phyloP scores from a whole-genome alignment of 2,888 invertebrate species.

The Phengaris arion region DNA sequence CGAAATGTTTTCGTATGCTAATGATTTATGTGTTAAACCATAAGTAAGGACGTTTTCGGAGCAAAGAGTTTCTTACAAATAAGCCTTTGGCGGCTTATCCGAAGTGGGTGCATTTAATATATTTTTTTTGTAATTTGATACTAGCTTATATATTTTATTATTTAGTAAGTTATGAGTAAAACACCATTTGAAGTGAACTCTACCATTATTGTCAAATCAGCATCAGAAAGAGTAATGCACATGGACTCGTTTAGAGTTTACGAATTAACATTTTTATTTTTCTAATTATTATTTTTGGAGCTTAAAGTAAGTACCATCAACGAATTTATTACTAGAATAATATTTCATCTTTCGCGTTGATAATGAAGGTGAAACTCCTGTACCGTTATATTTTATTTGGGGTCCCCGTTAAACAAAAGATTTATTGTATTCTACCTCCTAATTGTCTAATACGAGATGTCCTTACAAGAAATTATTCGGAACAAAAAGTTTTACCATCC shows the following conservation, averaged over 20 bases:
- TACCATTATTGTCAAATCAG: not conserved
- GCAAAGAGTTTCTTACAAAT: conserved; percentile 51
- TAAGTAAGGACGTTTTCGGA: conserved; percentile 63
- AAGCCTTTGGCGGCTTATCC: conserved; percentile 53
- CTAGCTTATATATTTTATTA: not conserved
- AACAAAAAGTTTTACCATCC: conserved; percentile 25
- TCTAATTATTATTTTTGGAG: not conserved
- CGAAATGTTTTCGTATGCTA: conserved; percentile 78
- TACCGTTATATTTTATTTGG: conserved; percentile 27
- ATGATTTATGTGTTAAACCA: conserved; percentile 76
- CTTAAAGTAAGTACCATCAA: not conserved
- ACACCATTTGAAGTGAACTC: not conserved
- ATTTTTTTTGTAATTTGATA: not conserved
- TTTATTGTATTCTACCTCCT: conserved; percentile 17
- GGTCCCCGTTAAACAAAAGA: conserved; percentile 20
- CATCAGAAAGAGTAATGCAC: not conserved
- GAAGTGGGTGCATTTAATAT: not conserved
- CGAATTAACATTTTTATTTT: not conserved
- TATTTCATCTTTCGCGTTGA: not conserved
- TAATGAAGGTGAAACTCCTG: conserved; percentile 23
- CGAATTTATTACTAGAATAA: not conserved
- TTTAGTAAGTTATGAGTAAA: not conserved
- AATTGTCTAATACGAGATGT: conserved; percentile 20
- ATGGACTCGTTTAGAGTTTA: not conserved
- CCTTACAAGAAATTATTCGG: conserved; percentile 18